Conservation (phyloP, 2,797 vertebrate genomes). For the Denticeps clupeoides region DNA sequence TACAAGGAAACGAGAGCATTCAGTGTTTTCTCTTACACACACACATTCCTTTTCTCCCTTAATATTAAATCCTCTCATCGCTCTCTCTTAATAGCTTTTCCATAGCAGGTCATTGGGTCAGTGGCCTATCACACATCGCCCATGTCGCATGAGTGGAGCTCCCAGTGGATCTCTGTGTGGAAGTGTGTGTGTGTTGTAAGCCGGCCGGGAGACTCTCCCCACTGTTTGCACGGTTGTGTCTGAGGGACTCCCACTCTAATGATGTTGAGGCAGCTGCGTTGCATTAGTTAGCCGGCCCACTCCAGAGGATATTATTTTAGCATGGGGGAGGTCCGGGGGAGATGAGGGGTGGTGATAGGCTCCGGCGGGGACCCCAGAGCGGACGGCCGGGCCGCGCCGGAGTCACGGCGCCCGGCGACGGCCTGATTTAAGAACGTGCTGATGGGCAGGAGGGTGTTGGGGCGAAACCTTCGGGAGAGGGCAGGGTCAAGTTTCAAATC, state of each 20-base stretch:
- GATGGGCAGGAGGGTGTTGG: too few relatives aligned
- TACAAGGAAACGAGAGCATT: conserved; percentile 36
- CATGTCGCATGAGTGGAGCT: not conserved
- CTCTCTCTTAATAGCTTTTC: not conserved
- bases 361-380: not conserved
- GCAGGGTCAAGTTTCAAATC: too few relatives aligned
- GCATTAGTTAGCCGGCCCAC: conserved; percentile 42
- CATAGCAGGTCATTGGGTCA: not conserved
- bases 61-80: not conserved
- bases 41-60: too few relatives aligned
- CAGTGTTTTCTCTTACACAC: conserved; percentile 10
- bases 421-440: too few relatives aligned
- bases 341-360: not conserved
- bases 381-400: not conserved
- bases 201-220: not conserved
- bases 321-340: not conserved
- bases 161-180: not conserved
- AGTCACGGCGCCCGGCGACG: not conserved
- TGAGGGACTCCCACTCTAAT: conserved; percentile 41
- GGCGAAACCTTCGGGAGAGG: too few relatives aligned
- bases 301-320: conserved; percentile 43
- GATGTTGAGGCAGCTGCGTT: conserved; percentile 56
- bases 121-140: not conserved
- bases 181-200: not conserved
- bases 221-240: not conserved